Evolutionary conservation across 2,113 vertebrate genomes (phyloP).

Genomic region (Perccottus glenii): DNA sequence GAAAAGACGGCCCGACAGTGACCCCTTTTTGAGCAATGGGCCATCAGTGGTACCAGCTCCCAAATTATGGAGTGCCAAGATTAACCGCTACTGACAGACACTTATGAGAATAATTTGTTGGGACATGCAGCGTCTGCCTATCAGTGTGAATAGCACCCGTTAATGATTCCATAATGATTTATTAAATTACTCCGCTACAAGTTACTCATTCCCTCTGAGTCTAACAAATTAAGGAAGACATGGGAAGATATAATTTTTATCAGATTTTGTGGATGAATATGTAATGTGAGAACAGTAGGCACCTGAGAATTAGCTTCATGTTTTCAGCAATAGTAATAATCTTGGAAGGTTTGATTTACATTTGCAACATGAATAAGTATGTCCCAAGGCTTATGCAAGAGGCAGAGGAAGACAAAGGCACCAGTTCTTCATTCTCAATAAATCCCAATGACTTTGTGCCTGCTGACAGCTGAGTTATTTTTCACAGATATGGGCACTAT

Average conservation of each 20-base stretch:
- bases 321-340: constrained; percentile 16
- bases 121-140: constrained; percentile 18
- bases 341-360: constrained; percentile 29
- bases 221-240: not conserved
- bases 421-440: constrained; percentile 42
- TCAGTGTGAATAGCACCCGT: constrained; percentile 7
- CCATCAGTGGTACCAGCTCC: constrained; percentile 40
- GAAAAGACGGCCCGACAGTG: constrained; percentile 27
- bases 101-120: constrained; percentile 44
- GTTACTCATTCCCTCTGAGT: not conserved
- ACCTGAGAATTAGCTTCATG: not conserved
- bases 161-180: not conserved
- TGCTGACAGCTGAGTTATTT: constrained; percentile 43
- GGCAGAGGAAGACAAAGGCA: constrained; percentile 31
- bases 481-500: constrained; percentile 39
- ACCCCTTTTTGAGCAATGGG: constrained; percentile 36
- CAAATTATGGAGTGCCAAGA: constrained; percentile 52
- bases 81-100: constrained; percentile 48
- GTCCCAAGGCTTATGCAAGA: constrained; percentile 19
- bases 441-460: constrained; percentile 55
- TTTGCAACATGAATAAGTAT: constrained; percentile 22
- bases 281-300: constrained; percentile 3
- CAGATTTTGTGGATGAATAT: not conserved
- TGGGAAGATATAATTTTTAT: not conserved
- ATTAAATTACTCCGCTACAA: constrained; percentile 11